phyloP scores from a whole-genome alignment of 2,113 vertebrate genomes.

The Orycteropus afer region DNA sequence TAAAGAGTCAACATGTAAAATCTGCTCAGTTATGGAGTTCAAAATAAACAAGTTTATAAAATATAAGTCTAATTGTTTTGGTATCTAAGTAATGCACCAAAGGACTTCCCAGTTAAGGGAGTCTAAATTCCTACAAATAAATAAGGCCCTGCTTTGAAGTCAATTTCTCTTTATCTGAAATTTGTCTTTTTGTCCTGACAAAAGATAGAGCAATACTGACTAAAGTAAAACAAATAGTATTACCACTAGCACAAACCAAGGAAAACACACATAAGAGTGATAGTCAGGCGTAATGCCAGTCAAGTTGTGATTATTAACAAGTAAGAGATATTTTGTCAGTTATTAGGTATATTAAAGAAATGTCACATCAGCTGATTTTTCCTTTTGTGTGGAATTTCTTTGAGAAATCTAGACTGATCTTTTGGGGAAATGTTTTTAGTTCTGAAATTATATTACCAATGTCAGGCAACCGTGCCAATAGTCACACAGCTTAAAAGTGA shows the following conservation, averaged over 20 bases:
- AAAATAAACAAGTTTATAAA: slow-evolving; percentile 30
- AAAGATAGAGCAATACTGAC: neutral
- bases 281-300: neutral
- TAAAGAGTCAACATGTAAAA: neutral
- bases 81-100: neutral
- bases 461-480: neutral
- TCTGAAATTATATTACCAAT: neutral
- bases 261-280: neutral
- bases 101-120: neutral
- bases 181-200: slow-evolving; percentile 12
- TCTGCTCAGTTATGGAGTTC: neutral
- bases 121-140: neutral
- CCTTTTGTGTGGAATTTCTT: neutral
- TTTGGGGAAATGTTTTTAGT: slow-evolving; percentile 43
- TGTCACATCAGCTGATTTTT: neutral
- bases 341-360: slow-evolving; percentile 21
- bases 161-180: neutral
- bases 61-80: neutral
- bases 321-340: neutral
- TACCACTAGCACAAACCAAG: neutral
- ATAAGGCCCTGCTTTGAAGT: neutral
- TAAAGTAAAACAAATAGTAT: neutral
- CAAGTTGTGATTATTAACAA: neutral
- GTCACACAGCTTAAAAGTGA: slow-evolving; percentile 30
- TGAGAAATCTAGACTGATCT: neutral